Evolutionary conservation across 2,797 vertebrate genomes (phyloP).

Genomic region (Propithecus perrieri): DNA sequence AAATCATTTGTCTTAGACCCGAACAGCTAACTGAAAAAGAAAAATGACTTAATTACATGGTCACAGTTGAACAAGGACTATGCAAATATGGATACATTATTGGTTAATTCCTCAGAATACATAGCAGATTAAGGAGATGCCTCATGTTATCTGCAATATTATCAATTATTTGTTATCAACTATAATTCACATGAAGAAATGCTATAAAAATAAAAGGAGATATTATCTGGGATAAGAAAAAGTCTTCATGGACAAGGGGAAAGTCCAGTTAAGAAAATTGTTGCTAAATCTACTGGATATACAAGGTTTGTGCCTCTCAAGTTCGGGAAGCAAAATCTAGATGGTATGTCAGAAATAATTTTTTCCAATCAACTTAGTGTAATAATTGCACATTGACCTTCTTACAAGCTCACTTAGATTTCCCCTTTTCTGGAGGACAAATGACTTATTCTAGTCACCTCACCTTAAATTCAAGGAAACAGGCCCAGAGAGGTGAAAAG

Average conservation of each 20-base stretch:
- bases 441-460: background rate
- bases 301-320: background rate
- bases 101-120: constrained; percentile 60
- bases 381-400: background rate
- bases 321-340: background rate
- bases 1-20: constrained; percentile 4
- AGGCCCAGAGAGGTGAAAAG: background rate
- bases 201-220: background rate
- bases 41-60: constrained; percentile 60
- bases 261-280: background rate
- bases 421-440: background rate
- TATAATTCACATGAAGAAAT: background rate
- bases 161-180: constrained; percentile 47
- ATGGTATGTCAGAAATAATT: background rate
- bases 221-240: background rate
- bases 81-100: background rate
- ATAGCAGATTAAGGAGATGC: constrained; percentile 32
- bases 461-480: background rate
- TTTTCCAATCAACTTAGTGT: background rate
- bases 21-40: background rate
- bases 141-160: constrained; percentile 29
- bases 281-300: background rate
- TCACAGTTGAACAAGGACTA: background rate
- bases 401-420: background rate
- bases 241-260: background rate